Conservation (phyloP, 37 sponge, comb jelly and placozoan species). For the Amphimedon queenslandica region DNA sequence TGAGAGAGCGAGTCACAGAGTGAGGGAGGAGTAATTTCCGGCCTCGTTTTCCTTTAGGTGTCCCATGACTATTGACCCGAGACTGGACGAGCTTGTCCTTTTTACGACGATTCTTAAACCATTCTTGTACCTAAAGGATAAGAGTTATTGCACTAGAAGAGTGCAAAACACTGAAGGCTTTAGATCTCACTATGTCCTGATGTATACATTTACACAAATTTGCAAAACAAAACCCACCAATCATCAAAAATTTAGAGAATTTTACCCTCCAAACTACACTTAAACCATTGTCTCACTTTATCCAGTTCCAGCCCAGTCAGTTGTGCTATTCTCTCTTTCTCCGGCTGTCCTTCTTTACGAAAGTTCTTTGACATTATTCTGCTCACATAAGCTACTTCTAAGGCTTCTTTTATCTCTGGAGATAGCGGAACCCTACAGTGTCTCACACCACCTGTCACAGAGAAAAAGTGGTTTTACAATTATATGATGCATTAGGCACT, state of each 20-base stretch:
- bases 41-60: slow-evolving; percentile 17
- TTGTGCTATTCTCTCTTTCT: slow-evolving; percentile 70
- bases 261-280: too few species aligned
- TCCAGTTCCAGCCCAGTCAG: slow-evolving; percentile 59
- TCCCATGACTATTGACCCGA: not conserved
- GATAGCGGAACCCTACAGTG: slow-evolving; percentile 58
- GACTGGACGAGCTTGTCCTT: slow-evolving; percentile 49
- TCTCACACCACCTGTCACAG: slow-evolving; percentile 13
- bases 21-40: slow-evolving; percentile 2
- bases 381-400: slow-evolving; percentile 75
- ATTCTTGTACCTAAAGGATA: slow-evolving; percentile 69
- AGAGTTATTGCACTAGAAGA: too few species aligned
- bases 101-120: slow-evolving; percentile 75
- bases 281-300: slow-evolving; percentile 26
- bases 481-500: too few species aligned
- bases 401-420: slow-evolving; percentile 54
- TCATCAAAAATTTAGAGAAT: too few species aligned
- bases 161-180: too few species aligned
- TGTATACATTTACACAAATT: too few species aligned
- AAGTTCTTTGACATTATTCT: slow-evolving; percentile 71
- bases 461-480: too few species aligned
- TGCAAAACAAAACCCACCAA: too few species aligned
- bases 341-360: slow-evolving; percentile 72
- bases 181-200: too few species aligned
- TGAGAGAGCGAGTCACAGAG: not conserved